Evolutionary conservation across 2,113 vertebrate genomes (phyloP).

Genomic region (Lates calcarifer): DNA sequence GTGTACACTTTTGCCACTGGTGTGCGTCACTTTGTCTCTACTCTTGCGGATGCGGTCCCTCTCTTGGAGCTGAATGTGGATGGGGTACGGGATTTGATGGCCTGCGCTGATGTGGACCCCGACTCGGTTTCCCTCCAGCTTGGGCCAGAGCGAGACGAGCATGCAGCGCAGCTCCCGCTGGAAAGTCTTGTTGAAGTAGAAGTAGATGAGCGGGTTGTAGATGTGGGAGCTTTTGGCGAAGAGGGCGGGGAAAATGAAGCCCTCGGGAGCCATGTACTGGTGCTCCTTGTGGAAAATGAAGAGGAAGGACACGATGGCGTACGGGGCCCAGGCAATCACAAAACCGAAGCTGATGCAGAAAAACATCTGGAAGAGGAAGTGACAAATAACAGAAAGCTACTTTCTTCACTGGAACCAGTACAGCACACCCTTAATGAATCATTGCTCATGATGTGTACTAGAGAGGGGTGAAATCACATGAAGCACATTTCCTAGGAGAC

Average conservation of each 20-base stretch:
- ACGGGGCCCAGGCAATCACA: slow-evolving; percentile 77
- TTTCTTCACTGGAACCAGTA: not conserved
- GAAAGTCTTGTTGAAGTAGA: slow-evolving; percentile 82
- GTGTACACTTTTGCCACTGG: not conserved
- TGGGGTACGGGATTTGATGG: slow-evolving; percentile 38
- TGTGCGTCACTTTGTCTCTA: not conserved
- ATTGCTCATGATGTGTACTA: not conserved
- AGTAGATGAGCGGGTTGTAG: slow-evolving; percentile 85
- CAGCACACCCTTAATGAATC: slow-evolving; percentile 22
- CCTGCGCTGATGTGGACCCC: slow-evolving; percentile 3
- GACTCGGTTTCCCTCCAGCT: slow-evolving; percentile 53
- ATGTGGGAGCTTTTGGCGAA: slow-evolving; percentile 84
- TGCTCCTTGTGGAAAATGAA: slow-evolving; percentile 77
- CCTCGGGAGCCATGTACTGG: slow-evolving; percentile 70
- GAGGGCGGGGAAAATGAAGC: slow-evolving; percentile 78
- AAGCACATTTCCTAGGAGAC: slow-evolving; percentile 4
- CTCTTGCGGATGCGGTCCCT: not conserved
- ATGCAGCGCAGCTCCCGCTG: slow-evolving; percentile 68
- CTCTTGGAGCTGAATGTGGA: slow-evolving; percentile 80
- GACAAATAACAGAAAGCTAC: not conserved
- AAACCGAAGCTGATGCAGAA: slow-evolving; percentile 82
- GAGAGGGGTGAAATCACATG: not conserved
- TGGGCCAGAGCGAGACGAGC: slow-evolving; percentile 41
- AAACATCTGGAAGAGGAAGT: slow-evolving; percentile 77
- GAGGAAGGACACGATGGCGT: slow-evolving; percentile 77